Evolutionary conservation across 2,113 vertebrate species (phyloP).

Genomic region (Solenodon paradoxus): DNA sequence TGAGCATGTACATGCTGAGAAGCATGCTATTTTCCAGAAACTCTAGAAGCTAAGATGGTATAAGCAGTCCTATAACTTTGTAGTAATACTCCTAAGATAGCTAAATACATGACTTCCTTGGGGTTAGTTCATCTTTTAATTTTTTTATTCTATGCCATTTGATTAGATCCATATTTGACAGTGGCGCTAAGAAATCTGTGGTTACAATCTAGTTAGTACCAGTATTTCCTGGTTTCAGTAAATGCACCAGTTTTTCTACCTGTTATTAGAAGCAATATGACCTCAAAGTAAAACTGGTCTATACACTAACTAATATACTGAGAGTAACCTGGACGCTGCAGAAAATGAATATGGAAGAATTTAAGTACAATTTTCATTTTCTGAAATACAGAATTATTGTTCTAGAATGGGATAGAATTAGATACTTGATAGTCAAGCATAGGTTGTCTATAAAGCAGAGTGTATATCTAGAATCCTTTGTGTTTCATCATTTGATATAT

Average conservation of each 20-base stretch:
- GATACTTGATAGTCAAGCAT: background rate
- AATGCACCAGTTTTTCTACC: background rate
- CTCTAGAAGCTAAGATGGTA: background rate
- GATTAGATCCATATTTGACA: background rate
- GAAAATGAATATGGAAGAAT: background rate
- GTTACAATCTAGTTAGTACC: background rate
- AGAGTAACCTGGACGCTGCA: background rate
- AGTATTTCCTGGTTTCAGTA: background rate
- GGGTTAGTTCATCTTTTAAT: background rate
- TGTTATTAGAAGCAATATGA: background rate
- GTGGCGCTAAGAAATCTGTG: background rate
- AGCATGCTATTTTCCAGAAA: background rate
- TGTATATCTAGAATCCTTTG: background rate
- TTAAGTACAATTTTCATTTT: background rate
- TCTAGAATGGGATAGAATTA: background rate
- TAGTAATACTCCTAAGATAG: background rate
- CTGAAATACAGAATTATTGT: background rate
- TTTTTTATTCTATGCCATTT: background rate
- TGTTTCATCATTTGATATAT: background rate
- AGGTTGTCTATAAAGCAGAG: background rate
- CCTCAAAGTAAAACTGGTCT: background rate
- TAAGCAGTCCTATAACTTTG: background rate
- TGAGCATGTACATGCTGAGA: background rate
- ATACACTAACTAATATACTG: background rate
- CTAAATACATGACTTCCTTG: background rate